Conservation (phyloP, 2,113 vertebrate species). For the Silurus asotus region DNA sequence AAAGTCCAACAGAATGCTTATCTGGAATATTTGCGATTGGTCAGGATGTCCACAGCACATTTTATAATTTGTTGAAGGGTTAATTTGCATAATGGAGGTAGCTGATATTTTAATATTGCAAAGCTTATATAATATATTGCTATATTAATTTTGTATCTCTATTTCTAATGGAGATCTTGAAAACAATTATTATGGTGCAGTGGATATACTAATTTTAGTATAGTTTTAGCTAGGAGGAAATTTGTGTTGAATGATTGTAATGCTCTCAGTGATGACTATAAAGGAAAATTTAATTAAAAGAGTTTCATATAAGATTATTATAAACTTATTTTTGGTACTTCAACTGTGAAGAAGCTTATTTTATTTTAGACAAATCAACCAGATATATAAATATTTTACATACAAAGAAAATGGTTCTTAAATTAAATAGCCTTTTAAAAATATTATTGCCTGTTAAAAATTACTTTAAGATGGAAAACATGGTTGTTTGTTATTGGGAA, state of each 20-base stretch:
- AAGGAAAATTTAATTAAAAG: neutral
- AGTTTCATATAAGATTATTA: neutral
- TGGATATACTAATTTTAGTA: neutral
- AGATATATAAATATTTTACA: neutral
- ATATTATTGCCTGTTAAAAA: neutral
- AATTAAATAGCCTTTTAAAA: neutral
- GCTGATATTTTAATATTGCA: neutral
- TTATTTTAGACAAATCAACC: neutral
- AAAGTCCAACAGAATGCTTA: neutral
- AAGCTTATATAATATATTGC: neutral
- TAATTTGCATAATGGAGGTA: neutral
- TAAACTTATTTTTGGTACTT: neutral
- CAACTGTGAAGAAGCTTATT: neutral
- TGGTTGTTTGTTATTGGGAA: neutral
- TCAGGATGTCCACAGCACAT: neutral
- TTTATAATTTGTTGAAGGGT: neutral
- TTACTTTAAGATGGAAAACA: neutral
- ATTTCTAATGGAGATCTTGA: neutral
- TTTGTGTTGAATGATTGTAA: neutral
- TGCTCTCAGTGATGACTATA: neutral
- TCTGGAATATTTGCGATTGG: neutral
- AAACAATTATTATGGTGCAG: neutral
- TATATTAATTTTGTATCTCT: neutral
- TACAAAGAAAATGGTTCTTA: neutral
- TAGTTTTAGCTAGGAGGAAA: neutral